phyloP scores from a whole-genome alignment of 92 coral and sea anemone genomes.

The Metridium senile region DNA sequence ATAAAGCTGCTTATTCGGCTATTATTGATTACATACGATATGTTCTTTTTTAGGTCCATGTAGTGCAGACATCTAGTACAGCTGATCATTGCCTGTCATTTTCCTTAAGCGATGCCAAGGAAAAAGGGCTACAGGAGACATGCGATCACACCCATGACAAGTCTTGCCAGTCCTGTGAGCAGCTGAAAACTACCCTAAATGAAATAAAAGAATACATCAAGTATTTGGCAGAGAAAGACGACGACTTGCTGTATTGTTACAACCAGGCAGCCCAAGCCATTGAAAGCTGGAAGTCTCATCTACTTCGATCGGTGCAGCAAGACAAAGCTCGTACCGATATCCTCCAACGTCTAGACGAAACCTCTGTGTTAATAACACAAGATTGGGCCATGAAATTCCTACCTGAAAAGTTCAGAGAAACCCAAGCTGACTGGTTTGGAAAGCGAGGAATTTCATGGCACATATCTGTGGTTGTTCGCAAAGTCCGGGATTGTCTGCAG shows the following conservation, averaged over 20 bases:
- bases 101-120: slow-evolving; percentile 55
- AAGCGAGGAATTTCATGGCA: slow-evolving; percentile 62
- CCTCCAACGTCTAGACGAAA: slow-evolving; percentile 28
- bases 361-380: slow-evolving; percentile 44
- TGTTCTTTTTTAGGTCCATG: slow-evolving; percentile 47
- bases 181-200: slow-evolving; percentile 25
- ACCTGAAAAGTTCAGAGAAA: slow-evolving; percentile 37
- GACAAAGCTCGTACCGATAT: slow-evolving; percentile 39
- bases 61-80: slow-evolving; percentile 25
- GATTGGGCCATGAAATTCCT: slow-evolving; percentile 58
- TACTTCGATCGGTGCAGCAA: slow-evolving; percentile 44
- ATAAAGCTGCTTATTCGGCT: too few species aligned
- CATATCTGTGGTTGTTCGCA: slow-evolving; percentile 36
- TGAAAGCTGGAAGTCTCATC: slow-evolving; percentile 48
- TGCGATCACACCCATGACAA: slow-evolving; percentile 52
- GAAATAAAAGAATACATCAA: slow-evolving; percentile 14
- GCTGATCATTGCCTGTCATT: slow-evolving; percentile 53
- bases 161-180: slow-evolving; percentile 47
- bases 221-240: slow-evolving; percentile 9
- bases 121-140: slow-evolving; percentile 15
- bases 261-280: slow-evolving; percentile 36
- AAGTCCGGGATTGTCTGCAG: slow-evolving; percentile 23
- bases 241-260: slow-evolving; percentile 22
- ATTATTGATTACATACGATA: too few species aligned
- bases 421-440: slow-evolving; percentile 52